These are phyloP conservation scores for Mizuhopecten yessoensis DNA, from an alignment of 1,140 invertebrate species.

Conservation along the genomic window DNA sequence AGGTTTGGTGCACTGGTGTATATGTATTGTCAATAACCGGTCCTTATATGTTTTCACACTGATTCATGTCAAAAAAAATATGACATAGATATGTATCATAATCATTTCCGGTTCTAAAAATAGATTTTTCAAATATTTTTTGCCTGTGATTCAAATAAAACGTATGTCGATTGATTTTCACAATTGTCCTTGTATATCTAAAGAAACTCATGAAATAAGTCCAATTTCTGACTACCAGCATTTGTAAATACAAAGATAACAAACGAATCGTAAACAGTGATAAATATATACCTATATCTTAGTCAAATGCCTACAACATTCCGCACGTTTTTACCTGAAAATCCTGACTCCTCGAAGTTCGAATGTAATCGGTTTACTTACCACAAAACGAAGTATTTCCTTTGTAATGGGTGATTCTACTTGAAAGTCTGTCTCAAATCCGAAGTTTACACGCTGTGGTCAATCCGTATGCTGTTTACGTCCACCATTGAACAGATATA, in stretches of 20 bases:
- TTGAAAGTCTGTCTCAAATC: background rate
- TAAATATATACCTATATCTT: background rate
- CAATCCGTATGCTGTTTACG: background rate
- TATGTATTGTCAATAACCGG: background rate
- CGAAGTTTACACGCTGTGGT: background rate
- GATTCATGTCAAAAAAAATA: constrained; percentile 22
- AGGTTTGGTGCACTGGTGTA: too few species aligned
- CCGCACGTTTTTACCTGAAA: background rate
- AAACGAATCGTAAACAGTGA: background rate
- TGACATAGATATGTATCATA: background rate
- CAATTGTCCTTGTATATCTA: background rate
- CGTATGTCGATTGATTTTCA: too few species aligned
- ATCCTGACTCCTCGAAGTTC: background rate
- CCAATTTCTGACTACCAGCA: background rate
- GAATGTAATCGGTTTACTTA: background rate
- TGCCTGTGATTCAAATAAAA: background rate
- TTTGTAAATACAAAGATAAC: background rate
- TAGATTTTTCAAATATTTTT: constrained; percentile 36
- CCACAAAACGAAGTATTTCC: background rate
- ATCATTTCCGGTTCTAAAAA: constrained; percentile 28
- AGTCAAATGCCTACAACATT: background rate
- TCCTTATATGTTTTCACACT: background rate
- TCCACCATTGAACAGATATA: background rate
- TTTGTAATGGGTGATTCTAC: background rate
- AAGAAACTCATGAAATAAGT: too few species aligned